These are phyloP conservation scores for Atopsyche davidsoni DNA, from an alignment of 1,140 invertebrate genomes.

Conservation along the genomic window DNA sequence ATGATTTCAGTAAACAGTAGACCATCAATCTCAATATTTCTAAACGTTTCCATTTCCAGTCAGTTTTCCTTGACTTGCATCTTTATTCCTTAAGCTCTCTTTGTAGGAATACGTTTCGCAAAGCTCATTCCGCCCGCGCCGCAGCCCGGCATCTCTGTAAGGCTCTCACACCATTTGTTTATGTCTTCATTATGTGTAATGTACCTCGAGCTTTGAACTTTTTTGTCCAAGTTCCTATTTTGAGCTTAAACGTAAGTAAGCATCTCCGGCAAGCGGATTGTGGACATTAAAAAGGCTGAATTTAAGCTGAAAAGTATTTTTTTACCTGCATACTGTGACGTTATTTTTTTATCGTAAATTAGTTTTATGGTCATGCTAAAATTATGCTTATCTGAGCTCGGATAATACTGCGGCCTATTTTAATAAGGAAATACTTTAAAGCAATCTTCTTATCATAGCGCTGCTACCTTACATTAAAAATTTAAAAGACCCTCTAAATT, in stretches of 20 bases:
- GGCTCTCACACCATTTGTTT: constrained; percentile 23
- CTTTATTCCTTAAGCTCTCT: too few relatives aligned
- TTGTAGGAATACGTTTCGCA: constrained; percentile 6
- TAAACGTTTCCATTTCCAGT: too few relatives aligned
- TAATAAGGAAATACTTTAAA: too few relatives aligned
- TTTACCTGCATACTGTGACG: not conserved
- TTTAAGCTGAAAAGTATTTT: too few relatives aligned
- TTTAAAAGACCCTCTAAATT: too few relatives aligned
- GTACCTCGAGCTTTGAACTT: constrained; percentile 13
- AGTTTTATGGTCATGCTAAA: not conserved
- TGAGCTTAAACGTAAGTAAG: constrained; percentile 24
- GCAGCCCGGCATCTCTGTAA: constrained; percentile 7
- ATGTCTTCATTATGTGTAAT: constrained; percentile 26
- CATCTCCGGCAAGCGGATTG: not conserved
- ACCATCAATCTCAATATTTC: too few relatives aligned
- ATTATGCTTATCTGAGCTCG: too few relatives aligned
- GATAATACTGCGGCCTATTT: too few relatives aligned
- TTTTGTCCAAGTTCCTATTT: constrained; percentile 13
- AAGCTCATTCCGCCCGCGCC: not conserved
- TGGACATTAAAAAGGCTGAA: not conserved
- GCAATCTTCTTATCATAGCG: too few relatives aligned
- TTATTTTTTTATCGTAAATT: not conserved
- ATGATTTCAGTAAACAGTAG: too few relatives aligned
- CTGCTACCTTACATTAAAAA: too few relatives aligned
- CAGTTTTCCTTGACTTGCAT: too few relatives aligned